These are phyloP conservation scores for Coptotermes formosanus DNA, from an alignment of 1,140 invertebrate species.

Conservation along the genomic window DNA sequence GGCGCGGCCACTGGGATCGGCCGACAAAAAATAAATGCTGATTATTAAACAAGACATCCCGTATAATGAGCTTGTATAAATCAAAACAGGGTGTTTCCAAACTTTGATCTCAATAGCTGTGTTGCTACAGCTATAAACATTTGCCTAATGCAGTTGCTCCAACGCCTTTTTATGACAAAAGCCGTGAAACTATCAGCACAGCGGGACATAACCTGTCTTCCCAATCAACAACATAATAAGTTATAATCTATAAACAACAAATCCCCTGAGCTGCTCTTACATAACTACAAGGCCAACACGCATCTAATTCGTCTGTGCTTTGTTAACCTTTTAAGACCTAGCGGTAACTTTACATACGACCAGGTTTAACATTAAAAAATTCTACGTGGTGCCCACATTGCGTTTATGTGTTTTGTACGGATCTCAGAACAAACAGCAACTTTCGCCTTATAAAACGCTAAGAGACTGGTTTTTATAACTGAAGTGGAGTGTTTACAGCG, in stretches of 20 bases:
- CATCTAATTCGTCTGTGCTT: neutral
- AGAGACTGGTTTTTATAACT: too few species aligned
- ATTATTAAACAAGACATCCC: too few species aligned
- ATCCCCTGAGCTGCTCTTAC: neutral
- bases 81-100: neutral
- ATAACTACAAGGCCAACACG: neutral
- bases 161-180: neutral
- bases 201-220: constrained; percentile 1
- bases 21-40: too few species aligned
- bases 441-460: too few species aligned
- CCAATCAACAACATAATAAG: constrained; percentile 6
- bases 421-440: too few species aligned
- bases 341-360: too few species aligned
- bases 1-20: too few species aligned
- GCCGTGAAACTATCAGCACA: neutral
- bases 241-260: neutral
- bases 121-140: neutral
- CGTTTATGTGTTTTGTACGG: too few species aligned
- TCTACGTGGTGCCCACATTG: too few species aligned
- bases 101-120: neutral
- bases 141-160: neutral
- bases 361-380: too few species aligned
- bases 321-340: too few species aligned
- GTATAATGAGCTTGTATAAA: neutral
- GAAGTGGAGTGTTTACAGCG: too few species aligned